Evolutionary conservation across 2,113 vertebrate genomes (phyloP).

Genomic region (Daubentonia madagascariensis): DNA sequence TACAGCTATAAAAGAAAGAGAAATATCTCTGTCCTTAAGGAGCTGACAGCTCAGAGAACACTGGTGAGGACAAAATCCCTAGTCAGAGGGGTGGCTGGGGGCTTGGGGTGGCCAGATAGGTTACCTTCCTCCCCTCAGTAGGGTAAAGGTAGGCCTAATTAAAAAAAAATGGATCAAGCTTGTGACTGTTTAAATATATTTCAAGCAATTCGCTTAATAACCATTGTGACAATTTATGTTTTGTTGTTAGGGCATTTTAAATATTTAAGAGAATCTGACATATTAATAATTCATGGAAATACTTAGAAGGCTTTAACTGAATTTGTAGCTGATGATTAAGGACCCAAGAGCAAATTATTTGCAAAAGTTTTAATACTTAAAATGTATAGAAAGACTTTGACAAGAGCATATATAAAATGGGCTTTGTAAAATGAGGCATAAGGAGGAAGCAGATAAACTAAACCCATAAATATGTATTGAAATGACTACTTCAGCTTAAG

Average conservation of each 20-base stretch:
- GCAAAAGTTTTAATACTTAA: slow-evolving; percentile 16
- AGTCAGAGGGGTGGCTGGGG: neutral
- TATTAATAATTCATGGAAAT: slow-evolving; percentile 18
- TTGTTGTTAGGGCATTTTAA: slow-evolving; percentile 48
- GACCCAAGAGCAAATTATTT: neutral
- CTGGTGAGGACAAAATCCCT: neutral
- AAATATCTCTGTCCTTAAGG: neutral
- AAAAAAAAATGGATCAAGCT: neutral
- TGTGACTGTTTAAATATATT: neutral
- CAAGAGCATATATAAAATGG: neutral
- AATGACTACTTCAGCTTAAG: neutral
- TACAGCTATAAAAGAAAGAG: neutral
- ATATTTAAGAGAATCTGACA: slow-evolving; percentile 39
- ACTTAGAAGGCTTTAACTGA: slow-evolving; percentile 28
- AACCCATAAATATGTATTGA: neutral
- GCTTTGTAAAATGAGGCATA: neutral
- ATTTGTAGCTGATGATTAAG: slow-evolving; percentile 48
- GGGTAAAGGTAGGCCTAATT: neutral
- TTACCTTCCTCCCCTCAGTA: neutral
- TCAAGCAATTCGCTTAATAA: slow-evolving; percentile 22
- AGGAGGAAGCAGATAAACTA: neutral
- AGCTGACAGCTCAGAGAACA: neutral
- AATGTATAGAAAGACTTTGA: neutral
- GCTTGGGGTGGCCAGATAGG: neutral
- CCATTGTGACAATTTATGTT: slow-evolving; percentile 25